Conservation (phyloP, 2,113 vertebrate genomes). For the Ageneiosus marmoratus region DNA sequence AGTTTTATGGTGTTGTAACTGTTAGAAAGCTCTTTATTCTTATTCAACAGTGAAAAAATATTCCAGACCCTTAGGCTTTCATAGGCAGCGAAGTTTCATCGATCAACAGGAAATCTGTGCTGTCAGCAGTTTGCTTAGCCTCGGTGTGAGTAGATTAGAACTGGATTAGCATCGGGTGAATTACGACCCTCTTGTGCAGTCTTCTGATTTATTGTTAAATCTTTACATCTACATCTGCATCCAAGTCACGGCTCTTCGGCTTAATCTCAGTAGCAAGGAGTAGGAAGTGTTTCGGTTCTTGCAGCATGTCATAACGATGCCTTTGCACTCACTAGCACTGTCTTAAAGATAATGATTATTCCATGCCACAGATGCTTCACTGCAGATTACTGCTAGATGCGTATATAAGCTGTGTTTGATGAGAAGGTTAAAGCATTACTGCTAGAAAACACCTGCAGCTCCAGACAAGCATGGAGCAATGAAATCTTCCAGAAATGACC, state of each 20-base stretch:
- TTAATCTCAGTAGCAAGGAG: constrained; percentile 12
- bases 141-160: constrained; percentile 43
- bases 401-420: background rate
- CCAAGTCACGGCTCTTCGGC: background rate
- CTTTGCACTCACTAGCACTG: background rate
- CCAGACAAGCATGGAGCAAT: background rate
- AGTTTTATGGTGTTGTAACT: background rate
- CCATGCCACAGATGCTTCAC: background rate
- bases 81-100: background rate
- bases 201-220: constrained; percentile 21
- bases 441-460: constrained; percentile 28
- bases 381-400: background rate
- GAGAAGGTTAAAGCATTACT: constrained; percentile 8
- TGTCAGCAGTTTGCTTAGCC: constrained; percentile 37
- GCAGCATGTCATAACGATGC: background rate
- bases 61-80: background rate
- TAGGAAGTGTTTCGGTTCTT: background rate
- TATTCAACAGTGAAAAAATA: background rate
- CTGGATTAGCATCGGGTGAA: constrained; percentile 12
- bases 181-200: constrained; percentile 28
- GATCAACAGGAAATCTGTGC: constrained; percentile 33
- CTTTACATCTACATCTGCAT: background rate
- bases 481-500: constrained; percentile 14
- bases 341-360: background rate
- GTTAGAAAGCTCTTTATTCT: background rate